Evolutionary conservation across 1,140 invertebrate species (phyloP).

Genomic region (Apis dorsata): DNA sequence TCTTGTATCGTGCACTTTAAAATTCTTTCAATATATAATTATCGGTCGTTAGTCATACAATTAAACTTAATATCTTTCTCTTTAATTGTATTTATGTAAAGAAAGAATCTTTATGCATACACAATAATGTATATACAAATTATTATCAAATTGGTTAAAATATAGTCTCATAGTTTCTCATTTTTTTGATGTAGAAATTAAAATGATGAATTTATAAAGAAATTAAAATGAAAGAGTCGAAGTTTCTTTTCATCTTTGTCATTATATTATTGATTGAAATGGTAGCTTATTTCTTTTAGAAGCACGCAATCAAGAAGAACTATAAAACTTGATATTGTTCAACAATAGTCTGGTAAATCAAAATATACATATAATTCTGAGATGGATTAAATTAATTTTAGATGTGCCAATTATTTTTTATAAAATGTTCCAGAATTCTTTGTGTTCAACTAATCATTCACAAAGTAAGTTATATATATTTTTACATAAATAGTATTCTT

Average conservation of each 20-base stretch:
- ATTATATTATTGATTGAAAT: too few relatives aligned
- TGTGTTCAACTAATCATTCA: slow-evolving; percentile 80
- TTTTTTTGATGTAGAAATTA: background rate
- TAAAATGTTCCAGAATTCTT: slow-evolving; percentile 84
- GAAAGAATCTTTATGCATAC: background rate
- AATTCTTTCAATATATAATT: background rate
- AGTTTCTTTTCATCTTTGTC: too few relatives aligned
- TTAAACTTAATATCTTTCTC: background rate
- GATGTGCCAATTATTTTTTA: slow-evolving; percentile 82
- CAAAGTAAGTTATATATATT: slow-evolving; percentile 79
- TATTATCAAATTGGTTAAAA: background rate
- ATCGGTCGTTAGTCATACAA: background rate
- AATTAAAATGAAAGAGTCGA: too few relatives aligned
- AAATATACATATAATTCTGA: slow-evolving; percentile 81
- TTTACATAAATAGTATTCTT: too few relatives aligned
- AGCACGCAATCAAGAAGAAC: slow-evolving; percentile 83
- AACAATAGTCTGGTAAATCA: slow-evolving; percentile 77
- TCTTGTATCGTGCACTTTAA: background rate
- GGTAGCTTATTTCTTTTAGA: slow-evolving; percentile 73
- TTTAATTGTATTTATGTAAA: background rate
- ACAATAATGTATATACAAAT: background rate
- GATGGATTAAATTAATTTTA: slow-evolving; percentile 84
- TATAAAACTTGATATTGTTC: slow-evolving; percentile 83
- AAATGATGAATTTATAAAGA: background rate
- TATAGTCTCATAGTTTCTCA: background rate